phyloP scores from a whole-genome alignment of 1,140 invertebrate genomes.

The Mya arenaria region DNA sequence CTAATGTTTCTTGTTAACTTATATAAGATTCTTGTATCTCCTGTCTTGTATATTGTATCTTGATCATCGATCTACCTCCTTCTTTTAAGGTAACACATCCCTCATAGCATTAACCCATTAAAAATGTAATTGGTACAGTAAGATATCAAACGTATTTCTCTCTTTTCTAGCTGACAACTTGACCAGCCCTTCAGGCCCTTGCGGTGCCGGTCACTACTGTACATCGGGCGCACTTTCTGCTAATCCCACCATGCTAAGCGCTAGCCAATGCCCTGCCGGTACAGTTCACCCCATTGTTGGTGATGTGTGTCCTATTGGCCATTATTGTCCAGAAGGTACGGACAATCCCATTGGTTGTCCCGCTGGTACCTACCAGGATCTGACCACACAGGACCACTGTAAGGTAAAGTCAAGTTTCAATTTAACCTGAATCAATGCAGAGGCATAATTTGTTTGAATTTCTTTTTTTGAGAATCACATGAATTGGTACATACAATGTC shows the following conservation, averaged over 20 bases:
- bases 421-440: too few species aligned
- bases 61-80: too few species aligned
- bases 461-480: too few species aligned
- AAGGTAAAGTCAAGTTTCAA: constrained; percentile 45
- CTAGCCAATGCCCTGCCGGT: constrained; percentile 72
- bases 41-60: too few species aligned
- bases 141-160: too few species aligned
- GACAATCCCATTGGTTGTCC: constrained; percentile 76
- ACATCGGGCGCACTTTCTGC: constrained; percentile 70
- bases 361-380: constrained; percentile 76
- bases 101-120: too few species aligned
- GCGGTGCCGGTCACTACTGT: constrained; percentile 74
- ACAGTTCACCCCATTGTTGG: constrained; percentile 77
- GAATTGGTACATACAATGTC: too few species aligned
- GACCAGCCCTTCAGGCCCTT: constrained; percentile 72
- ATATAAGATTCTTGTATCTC: too few species aligned
- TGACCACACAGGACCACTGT: constrained; percentile 73
- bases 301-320: constrained; percentile 76
- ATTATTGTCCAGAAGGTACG: constrained; percentile 76
- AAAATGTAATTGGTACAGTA: too few species aligned
- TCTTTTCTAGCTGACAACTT: constrained; percentile 71
- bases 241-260: constrained; percentile 75
- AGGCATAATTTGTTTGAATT: too few species aligned
- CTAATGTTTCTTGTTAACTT: too few species aligned
- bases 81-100: too few species aligned